These are phyloP conservation scores for Crotalus horridus DNA, from an alignment of 2,113 vertebrate species.

Conservation along the genomic window DNA sequence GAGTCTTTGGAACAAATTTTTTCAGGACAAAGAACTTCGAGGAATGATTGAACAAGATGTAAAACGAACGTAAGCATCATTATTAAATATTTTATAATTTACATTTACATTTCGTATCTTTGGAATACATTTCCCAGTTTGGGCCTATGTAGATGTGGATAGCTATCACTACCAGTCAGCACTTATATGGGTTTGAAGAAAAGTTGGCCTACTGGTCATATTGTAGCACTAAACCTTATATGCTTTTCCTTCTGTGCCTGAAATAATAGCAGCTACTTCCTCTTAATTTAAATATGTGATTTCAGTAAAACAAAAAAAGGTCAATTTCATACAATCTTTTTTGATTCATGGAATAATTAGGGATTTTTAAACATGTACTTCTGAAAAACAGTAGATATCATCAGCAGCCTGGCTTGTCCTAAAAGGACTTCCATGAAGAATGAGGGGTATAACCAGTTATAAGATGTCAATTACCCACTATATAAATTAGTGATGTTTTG, in stretches of 20 bases:
- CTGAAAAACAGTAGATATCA: neutral
- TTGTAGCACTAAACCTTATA: neutral
- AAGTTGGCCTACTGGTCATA: neutral
- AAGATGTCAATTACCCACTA: neutral
- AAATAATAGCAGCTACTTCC: neutral
- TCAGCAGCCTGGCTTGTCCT: neutral
- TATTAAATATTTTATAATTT: neutral
- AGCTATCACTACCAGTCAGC: neutral
- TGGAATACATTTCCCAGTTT: neutral
- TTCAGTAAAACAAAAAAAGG: neutral
- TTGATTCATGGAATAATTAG: neutral
- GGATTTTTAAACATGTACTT: neutral
- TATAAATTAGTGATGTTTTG: neutral
- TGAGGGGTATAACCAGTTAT: neutral
- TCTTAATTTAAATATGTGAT: neutral
- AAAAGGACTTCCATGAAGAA: neutral
- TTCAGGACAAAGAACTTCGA: slow-evolving; percentile 97
- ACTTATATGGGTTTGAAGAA: neutral
- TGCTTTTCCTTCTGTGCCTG: neutral
- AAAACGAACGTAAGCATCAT: slow-evolving; percentile 84
- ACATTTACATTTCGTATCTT: neutral
- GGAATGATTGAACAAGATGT: slow-evolving; percentile 98
- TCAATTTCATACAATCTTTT: neutral
- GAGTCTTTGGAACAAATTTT: slow-evolving; percentile 91
- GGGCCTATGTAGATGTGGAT: neutral